phyloP scores from a whole-genome alignment of 2,113 vertebrate genomes.

The Chamaea fasciata region DNA sequence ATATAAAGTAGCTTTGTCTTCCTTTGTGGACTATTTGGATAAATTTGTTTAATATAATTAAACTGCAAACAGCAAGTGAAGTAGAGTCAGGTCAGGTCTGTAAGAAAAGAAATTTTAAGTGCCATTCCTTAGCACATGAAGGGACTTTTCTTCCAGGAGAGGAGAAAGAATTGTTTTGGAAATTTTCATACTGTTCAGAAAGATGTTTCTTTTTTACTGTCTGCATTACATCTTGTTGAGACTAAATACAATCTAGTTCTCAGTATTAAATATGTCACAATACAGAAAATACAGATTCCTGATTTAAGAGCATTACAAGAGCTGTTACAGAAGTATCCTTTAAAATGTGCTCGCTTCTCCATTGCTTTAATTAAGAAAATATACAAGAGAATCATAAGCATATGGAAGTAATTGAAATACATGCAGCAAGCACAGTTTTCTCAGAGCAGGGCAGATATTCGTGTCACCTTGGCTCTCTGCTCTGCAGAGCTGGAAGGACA shows the following conservation, averaged over 20 bases:
- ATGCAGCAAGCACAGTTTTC: background rate
- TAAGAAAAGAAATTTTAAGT: background rate
- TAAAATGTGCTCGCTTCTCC: background rate
- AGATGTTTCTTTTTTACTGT: background rate
- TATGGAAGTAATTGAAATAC: background rate
- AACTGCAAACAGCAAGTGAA: background rate
- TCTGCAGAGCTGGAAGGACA: slow-evolving; percentile 2
- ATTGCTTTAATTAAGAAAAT: slow-evolving; percentile 12
- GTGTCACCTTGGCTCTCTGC: background rate
- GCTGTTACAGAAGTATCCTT: background rate
- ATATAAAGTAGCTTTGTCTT: background rate
- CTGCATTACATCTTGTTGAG: background rate
- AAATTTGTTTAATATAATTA: background rate
- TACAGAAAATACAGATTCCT: background rate
- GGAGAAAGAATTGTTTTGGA: background rate
- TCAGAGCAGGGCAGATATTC: background rate
- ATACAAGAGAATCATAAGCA: background rate
- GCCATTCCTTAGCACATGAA: background rate
- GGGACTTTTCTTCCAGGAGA: background rate
- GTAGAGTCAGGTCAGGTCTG: background rate
- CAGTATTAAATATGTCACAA: background rate
- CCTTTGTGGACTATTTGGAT: background rate
- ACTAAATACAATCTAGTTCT: background rate
- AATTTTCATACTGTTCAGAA: background rate
- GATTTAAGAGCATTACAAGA: background rate